Base-by-base conservation (phyloP, 1,140 invertebrate species). In the Caenorhabditis remanei region DNA sequence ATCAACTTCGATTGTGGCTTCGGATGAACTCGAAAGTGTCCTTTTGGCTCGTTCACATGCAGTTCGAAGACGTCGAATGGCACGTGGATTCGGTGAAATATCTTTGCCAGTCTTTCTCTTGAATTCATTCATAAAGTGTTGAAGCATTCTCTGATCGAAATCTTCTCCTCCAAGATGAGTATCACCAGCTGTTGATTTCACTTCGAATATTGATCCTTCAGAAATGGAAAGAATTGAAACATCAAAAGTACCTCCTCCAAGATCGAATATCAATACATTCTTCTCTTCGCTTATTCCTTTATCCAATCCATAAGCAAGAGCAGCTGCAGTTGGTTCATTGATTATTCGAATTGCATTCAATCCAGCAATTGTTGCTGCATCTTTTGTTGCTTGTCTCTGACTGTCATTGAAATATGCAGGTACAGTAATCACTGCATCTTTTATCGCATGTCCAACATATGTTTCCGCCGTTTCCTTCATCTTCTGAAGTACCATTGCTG, bases 271-370 rank as follows among this genome's bases (percentile, higher is more conserved):
- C 8, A 95, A 91, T 9, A 95, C 94, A 90, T 94, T 94, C 21
- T 92, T 90, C 88, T 94, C 93, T 94, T 13, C 98, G 58, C 97
- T 97, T 83, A 97, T 97, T 93, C 97, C 98, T 94, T 99, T 99
- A 94, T 99, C 97, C 87, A 99, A 94, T 94, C 98, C 98, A 91
- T 99, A 99, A 85, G 98, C 98, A 94, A 99, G 98, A 87, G 98
- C 98, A 83, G 98, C 98, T 4, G 98, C 98, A 46, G 97, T 99
- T 1, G 98, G 98, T 93, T 99, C 98, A 93, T 99, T 99, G 92
- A 99, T 99, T 90, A 99, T 99, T 93, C 98, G 95, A 96, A 99
- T 97, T 0, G 99, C 97, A 90, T 96, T 96, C 56, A 99, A 94
- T 90, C 97, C 93, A 85, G 93, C 91, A 90, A 96, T 96, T 2